Evolutionary conservation across 1,140 invertebrate species (phyloP), one percentile per base, ranked within the genome.

Genomic region (Nautilus pompilius): DNA sequence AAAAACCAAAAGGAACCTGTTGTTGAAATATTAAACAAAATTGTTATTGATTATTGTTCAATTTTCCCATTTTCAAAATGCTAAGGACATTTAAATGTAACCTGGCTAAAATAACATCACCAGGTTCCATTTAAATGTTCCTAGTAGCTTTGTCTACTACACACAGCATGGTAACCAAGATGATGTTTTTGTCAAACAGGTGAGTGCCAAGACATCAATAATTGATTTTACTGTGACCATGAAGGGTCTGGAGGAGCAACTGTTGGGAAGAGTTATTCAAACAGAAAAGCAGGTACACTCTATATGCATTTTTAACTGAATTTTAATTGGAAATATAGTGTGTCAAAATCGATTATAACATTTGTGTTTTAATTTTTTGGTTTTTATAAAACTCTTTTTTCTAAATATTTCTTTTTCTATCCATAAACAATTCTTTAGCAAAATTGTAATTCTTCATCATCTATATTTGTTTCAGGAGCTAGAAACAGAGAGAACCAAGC

Each of bases 201-300:
- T 75, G 17, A 75, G 75, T 75, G 95, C 95, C 0, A 95, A 94
- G 82, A 96, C 94, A 0, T 93, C 93, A 0, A 96, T 98, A 36
- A 97, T 98, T 71, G 95, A 98, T 80, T 98, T 98, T 75, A 97
- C 95, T 6, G 95, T 98, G 0, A 98, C 95, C 0, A 94, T 95
- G 89, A 89, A 93, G 79, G 95, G 95, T 29, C 80, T 98, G 15
- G 95, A 98, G 84, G 95, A 98, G 84, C 95, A 98, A 78, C 82
- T 98, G 17, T 79, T 98, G 17, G 94, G 93, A 17, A 85, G 94
- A 48, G 95, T 98, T 0, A 97, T 98, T 71, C 80, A 95, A 4
- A 96, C 94, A 89, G 95, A 98, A 79, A 97, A 96, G 82, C 68
- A 74, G 60, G 80, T 82, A 71, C n/a, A n/a, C n/a, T n/a, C n/a